Evolutionary conservation across 2,113 vertebrate genomes (phyloP), one percentile per base, ranked within the genome.

Genomic region (Microtus oregoni): DNA sequence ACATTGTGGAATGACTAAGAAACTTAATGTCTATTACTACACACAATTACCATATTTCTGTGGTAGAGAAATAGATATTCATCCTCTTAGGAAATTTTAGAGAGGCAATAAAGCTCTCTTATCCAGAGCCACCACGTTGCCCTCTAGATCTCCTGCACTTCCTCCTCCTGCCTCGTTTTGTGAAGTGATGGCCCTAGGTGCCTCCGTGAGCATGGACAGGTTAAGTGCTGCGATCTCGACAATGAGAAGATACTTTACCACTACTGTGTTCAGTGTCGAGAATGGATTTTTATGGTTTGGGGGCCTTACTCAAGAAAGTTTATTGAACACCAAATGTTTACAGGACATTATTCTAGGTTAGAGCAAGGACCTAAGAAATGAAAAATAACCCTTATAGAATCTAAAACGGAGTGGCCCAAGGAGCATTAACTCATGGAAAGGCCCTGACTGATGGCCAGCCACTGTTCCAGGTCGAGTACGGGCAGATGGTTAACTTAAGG

Each of bases 321-420:
- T 82, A 77, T 30, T 89, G 88, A 67, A 89, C 52, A 67, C 28
- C 61, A 77, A 81, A 67, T 82, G 28, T 90, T 70, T 82, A 30
- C 28, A 26, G 89, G 10, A 72, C 28, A 92, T 55, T 30, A 58
- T 58, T 94, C 85, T 61, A 83, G 65, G 50, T 13, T 63, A 72
- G 5, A 94, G 5, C 3, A 81, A 67, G 52, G 35, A 65, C 26
- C 61, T 55, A 86, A 73, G n/a, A 93, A 86, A 44, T 89, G 5
- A 93, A 86, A 82, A 95, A 90, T 63, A 90, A 85, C 13, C 13
- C 63, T 93, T 72, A 7, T 3, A 79, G 81, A 79, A 68, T 65
- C 65, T 41, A 88, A 68, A 68, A 76, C 0, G 28, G 63, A 68
- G 55, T 26, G 24, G 47, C 22, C 38, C 47, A 73, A 73, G 7